Percentiles rank a stretch among this genome's conserved stretches.
These are phyloP conservation scores for Archilochus colubris DNA, from an alignment of 2,113 vertebrate species.

Conservation along the genomic window DNA sequence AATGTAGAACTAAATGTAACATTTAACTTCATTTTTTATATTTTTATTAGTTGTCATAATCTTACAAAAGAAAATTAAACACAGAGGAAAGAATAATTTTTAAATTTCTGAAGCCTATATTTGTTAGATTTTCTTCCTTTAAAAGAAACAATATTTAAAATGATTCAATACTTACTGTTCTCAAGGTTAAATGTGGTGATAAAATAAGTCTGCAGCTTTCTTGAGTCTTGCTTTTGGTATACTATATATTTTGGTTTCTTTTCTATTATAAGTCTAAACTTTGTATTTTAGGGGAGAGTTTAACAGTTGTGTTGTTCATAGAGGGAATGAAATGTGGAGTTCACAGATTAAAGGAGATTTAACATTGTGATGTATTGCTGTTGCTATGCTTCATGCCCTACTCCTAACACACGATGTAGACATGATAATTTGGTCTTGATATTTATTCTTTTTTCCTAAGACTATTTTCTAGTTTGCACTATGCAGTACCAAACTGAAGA, in stretches of 20 bases:
- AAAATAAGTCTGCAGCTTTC: neutral
- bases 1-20: neutral
- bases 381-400: neutral
- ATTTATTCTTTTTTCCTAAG: neutral
- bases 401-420: neutral
- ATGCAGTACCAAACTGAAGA: neutral
- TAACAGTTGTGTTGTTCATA: neutral
- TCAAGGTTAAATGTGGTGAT: neutral
- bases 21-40: neutral
- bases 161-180: neutral
- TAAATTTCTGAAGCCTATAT: neutral
- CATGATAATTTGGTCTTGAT: neutral
- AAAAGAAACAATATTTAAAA: neutral
- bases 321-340: neutral
- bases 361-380: neutral
- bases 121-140: neutral
- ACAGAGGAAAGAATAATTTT: neutral
- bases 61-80: neutral
- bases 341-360: neutral
- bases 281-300: neutral
- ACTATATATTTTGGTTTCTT: neutral
- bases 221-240: neutral
- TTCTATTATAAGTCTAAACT: neutral
- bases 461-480: neutral
- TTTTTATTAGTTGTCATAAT: neutral